Percentiles rank a stretch among this genome's conserved stretches.
Evolutionary conservation across 2,888 invertebrate species (phyloP).

Genomic region (Nephrotoma appendiculata): DNA sequence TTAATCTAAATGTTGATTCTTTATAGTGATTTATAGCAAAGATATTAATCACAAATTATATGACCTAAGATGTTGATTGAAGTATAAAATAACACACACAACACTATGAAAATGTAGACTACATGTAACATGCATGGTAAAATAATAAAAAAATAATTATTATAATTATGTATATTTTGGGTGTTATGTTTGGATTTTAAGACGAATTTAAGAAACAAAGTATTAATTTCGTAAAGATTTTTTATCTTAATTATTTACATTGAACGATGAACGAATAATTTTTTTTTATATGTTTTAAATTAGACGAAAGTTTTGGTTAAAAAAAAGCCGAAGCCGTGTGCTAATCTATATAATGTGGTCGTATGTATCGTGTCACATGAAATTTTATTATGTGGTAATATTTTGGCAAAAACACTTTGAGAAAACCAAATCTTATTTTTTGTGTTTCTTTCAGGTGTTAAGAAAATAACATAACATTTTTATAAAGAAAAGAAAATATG

Average conservation of each 20-base stretch:
- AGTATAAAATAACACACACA: constrained; percentile 19
- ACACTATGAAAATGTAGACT: background rate
- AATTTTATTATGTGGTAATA: background rate
- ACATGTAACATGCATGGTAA: background rate
- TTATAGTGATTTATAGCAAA: constrained; percentile 4
- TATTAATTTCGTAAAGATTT: background rate
- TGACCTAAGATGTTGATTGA: constrained; percentile 17
- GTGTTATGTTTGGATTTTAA: background rate
- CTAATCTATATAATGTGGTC: background rate
- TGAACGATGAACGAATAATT: background rate
- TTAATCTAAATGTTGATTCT: constrained; percentile 1
- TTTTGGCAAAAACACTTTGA: background rate
- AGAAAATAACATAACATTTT: background rate
- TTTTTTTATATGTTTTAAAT: background rate
- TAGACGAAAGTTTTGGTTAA: background rate
- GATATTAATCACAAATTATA: constrained; percentile 4
- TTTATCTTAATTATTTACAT: background rate
- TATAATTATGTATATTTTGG: background rate
- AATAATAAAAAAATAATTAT: background rate
- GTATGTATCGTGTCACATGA: background rate
- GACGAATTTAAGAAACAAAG: background rate
- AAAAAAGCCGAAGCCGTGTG: no score
- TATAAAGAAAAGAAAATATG: background rate
- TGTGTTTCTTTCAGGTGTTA: background rate
- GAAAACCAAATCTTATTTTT: background rate